These are phyloP conservation scores for Neomonachus schauinslandi DNA, from an alignment of 2,113 vertebrate species.

Conservation along the genomic window DNA sequence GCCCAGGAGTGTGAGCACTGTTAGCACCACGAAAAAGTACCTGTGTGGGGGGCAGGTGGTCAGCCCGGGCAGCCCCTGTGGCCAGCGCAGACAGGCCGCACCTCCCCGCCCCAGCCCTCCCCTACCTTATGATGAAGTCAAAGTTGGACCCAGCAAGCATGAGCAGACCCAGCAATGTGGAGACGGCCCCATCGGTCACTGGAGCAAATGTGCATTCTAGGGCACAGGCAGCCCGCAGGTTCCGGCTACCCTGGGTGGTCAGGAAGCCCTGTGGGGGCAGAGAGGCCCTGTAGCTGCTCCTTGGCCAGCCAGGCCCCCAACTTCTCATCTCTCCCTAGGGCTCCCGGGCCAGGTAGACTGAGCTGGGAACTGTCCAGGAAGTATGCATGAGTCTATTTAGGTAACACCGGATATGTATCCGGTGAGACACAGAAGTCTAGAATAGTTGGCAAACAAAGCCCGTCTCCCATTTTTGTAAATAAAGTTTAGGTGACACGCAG, in stretches of 20 bases:
- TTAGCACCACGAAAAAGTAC: slow-evolving; percentile 97
- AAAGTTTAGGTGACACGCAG: neutral
- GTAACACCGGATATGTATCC: neutral
- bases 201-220: slow-evolving; percentile 89
- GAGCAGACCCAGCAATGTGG: slow-evolving; percentile 89
- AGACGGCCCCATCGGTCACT: slow-evolving; percentile 88
- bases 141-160: slow-evolving; percentile 90
- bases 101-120: neutral
- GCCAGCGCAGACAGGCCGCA: neutral
- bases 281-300: neutral
- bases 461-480: neutral
- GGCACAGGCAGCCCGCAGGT: slow-evolving; percentile 83
- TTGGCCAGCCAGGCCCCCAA: neutral
- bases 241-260: slow-evolving; percentile 85
- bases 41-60: slow-evolving; percentile 78
- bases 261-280: slow-evolving; percentile 87
- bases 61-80: neutral
- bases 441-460: neutral
- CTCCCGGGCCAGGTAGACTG: neutral
- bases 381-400: neutral
- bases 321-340: neutral
- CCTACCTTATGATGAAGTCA: slow-evolving; percentile 90
- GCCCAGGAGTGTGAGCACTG: slow-evolving; percentile 94
- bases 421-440: neutral
- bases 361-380: neutral